Percentiles rank a stretch among this genome's conserved stretches.
Conservation (phyloP, 2,797 vertebrate genomes). For the Acipenser oxyrinchus region DNA sequence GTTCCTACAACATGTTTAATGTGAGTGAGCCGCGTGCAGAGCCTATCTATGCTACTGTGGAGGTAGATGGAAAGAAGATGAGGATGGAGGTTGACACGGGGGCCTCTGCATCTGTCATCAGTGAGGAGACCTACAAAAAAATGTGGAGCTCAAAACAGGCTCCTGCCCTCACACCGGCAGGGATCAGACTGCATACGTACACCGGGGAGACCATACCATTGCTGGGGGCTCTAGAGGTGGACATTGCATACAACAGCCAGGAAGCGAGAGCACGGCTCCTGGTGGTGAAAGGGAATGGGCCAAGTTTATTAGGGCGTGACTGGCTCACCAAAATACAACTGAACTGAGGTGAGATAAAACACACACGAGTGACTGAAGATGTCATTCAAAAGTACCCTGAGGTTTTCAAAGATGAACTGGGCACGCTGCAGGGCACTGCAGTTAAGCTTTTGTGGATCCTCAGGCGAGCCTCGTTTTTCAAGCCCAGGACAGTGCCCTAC, state of each 20-base stretch:
- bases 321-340: neutral
- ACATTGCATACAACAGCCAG: neutral
- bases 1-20: slow-evolving; percentile 17
- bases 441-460: neutral
- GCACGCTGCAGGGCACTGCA: neutral
- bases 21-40: slow-evolving; percentile 6
- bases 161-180: no score
- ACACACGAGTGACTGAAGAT: neutral
- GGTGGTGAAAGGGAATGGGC: slow-evolving; percentile 4
- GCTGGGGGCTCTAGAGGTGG: slow-evolving; percentile 1
- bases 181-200: neutral
- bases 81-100: slow-evolving; percentile 20
- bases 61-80: slow-evolving; percentile 4
- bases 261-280: neutral
- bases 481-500: slow-evolving; percentile 3
- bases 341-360: neutral
- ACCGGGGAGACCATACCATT: slow-evolving; percentile 3
- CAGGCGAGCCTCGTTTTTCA: neutral
- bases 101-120: slow-evolving; percentile 16
- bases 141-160: no score
- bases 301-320: slow-evolving; percentile 3
- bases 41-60: slow-evolving; percentile 12
- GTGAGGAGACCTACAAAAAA: slow-evolving; percentile 15
- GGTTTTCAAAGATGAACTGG: neutral
- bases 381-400: neutral